These are phyloP conservation scores for Drosophila incognita DNA, from an alignment of 2,888 invertebrate genomes.

Conservation along the genomic window DNA sequence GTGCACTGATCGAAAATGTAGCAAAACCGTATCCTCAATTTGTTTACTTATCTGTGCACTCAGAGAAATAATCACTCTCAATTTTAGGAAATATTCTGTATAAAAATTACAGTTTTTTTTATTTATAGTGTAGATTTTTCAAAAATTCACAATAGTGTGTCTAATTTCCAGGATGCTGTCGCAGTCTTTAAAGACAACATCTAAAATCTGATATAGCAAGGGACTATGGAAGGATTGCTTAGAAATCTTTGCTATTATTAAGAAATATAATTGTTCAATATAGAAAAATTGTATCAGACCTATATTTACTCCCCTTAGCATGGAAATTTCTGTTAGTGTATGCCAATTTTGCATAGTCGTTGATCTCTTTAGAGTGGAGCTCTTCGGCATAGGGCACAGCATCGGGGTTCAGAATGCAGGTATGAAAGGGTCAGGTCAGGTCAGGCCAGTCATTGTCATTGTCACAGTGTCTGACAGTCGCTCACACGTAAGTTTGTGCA, in stretches of 20 bases:
- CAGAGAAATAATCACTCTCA: neutral
- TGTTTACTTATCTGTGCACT: conserved; percentile 3
- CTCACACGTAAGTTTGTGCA: neutral
- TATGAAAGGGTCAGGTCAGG: conserved; percentile 24
- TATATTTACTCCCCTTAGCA: neutral
- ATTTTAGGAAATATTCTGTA: neutral
- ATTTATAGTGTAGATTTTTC: neutral
- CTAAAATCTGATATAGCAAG: neutral
- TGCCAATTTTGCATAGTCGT: conserved; percentile 39
- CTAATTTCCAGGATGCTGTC: neutral
- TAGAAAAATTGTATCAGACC: neutral
- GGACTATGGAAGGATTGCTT: neutral
- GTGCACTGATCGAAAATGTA: conserved; percentile 28
- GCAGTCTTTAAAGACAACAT: neutral
- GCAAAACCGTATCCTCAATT: neutral
- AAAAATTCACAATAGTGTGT: neutral
- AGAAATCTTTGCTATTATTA: neutral
- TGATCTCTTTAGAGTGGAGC: conserved; percentile 20
- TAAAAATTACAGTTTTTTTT: neutral
- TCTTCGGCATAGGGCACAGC: neutral
- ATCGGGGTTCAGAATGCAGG: conserved; percentile 9
- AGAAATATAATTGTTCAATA: neutral
- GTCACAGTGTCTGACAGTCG: conserved; percentile 54
- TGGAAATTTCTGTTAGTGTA: conserved; percentile 19
- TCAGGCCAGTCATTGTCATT: conserved; percentile 52